These are phyloP conservation scores for Aleadryas rufinucha DNA, from an alignment of 2,113 vertebrate species.

Conservation along the genomic window DNA sequence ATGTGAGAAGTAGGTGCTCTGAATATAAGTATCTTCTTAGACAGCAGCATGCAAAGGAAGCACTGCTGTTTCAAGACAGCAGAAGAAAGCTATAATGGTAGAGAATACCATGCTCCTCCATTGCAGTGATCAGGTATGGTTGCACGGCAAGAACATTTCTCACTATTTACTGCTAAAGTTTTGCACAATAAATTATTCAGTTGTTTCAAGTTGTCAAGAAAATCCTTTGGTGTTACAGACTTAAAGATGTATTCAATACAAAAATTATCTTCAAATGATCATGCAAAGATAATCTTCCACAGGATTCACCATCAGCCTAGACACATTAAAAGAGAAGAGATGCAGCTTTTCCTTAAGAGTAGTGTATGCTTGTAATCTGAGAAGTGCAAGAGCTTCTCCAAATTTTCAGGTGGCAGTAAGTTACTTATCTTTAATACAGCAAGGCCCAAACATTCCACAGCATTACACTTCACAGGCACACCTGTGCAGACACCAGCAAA, in stretches of 20 bases:
- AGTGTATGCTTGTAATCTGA: not conserved
- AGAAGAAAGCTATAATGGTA: not conserved
- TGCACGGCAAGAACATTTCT: not conserved
- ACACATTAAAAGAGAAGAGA: not conserved
- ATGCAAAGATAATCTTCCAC: not conserved
- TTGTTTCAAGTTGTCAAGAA: not conserved
- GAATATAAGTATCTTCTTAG: not conserved
- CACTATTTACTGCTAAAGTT: not conserved
- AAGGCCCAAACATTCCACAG: not conserved
- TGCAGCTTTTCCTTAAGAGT: not conserved
- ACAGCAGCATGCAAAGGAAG: not conserved
- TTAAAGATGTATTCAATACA: not conserved
- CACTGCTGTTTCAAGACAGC: not conserved
- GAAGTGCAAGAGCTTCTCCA: not conserved
- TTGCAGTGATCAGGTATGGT: not conserved
- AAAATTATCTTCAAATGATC: not conserved
- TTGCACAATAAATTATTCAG: not conserved
- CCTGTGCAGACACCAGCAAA: not conserved
- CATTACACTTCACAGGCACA: not conserved
- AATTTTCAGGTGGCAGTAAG: not conserved
- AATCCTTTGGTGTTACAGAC: not conserved
- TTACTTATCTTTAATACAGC: not conserved
- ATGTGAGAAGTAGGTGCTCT: not conserved
- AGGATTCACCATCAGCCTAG: not conserved
- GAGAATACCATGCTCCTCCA: fast-evolving